Evolutionary conservation across 2,113 vertebrate genomes (phyloP).

Genomic region (Laterallus jamaicensis): DNA sequence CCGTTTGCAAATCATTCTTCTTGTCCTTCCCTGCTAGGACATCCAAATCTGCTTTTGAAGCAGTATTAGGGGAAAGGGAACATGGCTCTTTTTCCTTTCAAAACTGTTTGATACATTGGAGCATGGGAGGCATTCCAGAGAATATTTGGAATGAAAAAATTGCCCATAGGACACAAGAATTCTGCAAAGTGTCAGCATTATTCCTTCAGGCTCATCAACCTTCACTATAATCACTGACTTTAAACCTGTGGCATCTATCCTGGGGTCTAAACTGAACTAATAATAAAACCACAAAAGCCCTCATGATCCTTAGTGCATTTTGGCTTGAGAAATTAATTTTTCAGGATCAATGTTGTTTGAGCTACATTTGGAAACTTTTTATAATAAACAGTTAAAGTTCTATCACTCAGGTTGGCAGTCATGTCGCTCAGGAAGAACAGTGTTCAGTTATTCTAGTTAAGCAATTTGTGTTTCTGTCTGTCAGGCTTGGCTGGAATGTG

Average conservation of each 20-base stretch:
- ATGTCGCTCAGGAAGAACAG: background rate
- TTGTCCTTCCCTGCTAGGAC: fast-evolving
- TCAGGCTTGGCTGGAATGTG: background rate
- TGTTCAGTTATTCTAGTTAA: background rate
- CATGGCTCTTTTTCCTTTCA: background rate
- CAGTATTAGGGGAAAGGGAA: background rate
- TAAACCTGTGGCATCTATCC: background rate
- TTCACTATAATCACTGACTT: background rate
- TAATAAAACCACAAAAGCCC: background rate
- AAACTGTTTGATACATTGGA: background rate
- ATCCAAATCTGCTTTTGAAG: background rate
- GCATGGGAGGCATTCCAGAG: fast-evolving
- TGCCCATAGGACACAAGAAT: background rate
- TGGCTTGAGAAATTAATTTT: background rate
- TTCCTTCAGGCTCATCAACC: background rate
- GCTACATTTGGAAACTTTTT: background rate
- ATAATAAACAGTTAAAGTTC: background rate
- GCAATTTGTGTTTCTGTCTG: background rate
- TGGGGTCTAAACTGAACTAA: background rate
- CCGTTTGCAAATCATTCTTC: background rate
- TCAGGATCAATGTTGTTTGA: background rate
- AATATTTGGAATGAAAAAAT: background rate
- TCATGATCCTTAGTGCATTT: background rate
- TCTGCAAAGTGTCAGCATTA: fast-evolving
- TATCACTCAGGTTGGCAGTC: background rate